Evolutionary conservation across 2,113 vertebrate genomes (phyloP), one percentile per base, ranked within the genome.

Genomic region (Diphyllodes magnificus): DNA sequence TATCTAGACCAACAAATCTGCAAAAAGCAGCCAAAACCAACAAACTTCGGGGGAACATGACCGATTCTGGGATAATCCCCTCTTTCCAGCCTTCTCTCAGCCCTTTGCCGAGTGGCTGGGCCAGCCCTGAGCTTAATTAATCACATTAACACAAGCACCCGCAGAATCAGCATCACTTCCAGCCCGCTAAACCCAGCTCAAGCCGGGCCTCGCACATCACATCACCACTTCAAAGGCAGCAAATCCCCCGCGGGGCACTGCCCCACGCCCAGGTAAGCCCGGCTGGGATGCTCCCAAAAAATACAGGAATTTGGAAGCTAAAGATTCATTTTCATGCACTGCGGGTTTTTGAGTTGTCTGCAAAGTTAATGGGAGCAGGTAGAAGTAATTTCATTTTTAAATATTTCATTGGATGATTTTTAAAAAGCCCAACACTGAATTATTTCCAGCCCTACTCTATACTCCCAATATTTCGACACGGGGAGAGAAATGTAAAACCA

Each of bases 1-100:
- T 16, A 8, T 2, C 53, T 24, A 20, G 6, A 40, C 8, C n/a
- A 13, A 15, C 0, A 22, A 40, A 33, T 7, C 40, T 4, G 4
- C 19, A 13, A 69, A 75, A 44, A 76, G 1, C 50, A 33, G 8
- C 25, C 68, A 56, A 76, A 85, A 40, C 0, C 0, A 33, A 6
- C 12, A 33, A 59, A 25, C 7, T 19, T 1, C 6, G 6, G n/a
- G 47, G 17, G 10, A 61, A 37, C 20, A 11, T 2, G 0, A 60
- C 15, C 22, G 15, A 7, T 16, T n/a, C n/a, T 13, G 3, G 31
- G 35, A 65, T 5, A 44, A 53, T 0, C 13, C 9, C 20, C 22
- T 15, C 40, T 8, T 10, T 4, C 7, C 51, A 39, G 22, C 49
- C 40, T 68, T 15, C 50, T 24, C 18, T 56, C 56, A 35, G 37